A percentile compares a stretch with the other conserved stretches of the same genome.
Conservation (phyloP, 2,888 invertebrate species). For the Eilema caniola region DNA sequence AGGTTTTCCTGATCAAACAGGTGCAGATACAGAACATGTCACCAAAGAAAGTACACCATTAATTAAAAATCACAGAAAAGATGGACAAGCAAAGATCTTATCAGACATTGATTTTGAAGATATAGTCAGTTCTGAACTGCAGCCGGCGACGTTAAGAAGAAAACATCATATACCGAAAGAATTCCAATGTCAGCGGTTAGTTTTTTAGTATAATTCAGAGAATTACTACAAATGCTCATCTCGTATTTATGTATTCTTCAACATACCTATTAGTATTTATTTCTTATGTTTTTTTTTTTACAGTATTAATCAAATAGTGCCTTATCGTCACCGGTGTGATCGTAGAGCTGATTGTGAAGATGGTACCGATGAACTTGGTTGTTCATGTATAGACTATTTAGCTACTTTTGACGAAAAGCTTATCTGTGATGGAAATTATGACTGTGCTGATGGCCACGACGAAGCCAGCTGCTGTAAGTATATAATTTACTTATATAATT, state of each 20-base stretch:
- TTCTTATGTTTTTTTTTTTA: constrained; percentile 45
- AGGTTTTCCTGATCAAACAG: constrained; percentile 25
- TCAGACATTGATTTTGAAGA: constrained; percentile 60
- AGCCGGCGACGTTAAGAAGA: constrained; percentile 72
- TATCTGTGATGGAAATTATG: constrained; percentile 91
- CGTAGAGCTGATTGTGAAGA: constrained; percentile 92
- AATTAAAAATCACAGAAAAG: constrained; percentile 23
- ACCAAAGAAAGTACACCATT: constrained; percentile 10
- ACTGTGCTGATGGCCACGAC: constrained; percentile 92
- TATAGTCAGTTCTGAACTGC: constrained; percentile 60
- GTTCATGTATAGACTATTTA: constrained; percentile 91
- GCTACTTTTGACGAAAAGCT: constrained; percentile 80
- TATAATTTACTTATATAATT: neutral
- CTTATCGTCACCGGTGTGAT: constrained; percentile 88
- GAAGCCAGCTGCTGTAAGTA: constrained; percentile 91
- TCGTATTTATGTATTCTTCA: neutral
- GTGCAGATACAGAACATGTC: constrained; percentile 25
- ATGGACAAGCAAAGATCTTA: constrained; percentile 45
- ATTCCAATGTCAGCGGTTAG: constrained; percentile 81
- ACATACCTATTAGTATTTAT: no score
- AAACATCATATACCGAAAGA: constrained; percentile 66
- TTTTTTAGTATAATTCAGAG: neutral
- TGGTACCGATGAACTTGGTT: constrained; percentile 92
- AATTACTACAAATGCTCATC: neutral
- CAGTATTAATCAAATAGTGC: constrained; percentile 90